Conservation (phyloP, 2,888 invertebrate species). For the Podotricha telesiphe region DNA sequence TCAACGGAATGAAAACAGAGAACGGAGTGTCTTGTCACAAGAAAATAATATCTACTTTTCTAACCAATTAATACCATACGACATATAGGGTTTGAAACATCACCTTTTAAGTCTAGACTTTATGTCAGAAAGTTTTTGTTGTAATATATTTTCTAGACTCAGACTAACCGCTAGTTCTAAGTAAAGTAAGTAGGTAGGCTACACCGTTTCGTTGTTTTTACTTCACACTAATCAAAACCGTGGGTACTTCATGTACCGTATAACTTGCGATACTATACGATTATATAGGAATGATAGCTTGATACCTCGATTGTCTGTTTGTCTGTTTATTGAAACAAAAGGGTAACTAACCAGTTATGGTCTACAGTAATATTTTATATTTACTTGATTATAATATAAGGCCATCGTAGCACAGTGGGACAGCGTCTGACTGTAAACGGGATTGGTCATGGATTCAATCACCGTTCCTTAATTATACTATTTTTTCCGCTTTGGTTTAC, state of each 20-base stretch:
- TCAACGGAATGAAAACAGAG: not conserved
- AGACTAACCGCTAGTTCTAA: slow-evolving; percentile 3
- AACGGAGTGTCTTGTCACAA: not conserved
- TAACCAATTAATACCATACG: not conserved
- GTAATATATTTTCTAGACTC: slow-evolving; percentile 2
- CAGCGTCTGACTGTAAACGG: too few relatives aligned
- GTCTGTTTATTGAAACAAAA: too few relatives aligned
- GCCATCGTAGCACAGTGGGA: too few relatives aligned
- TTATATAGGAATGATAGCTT: not conserved
- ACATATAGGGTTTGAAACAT: not conserved
- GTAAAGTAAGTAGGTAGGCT: slow-evolving; percentile 13
- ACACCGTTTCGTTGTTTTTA: slow-evolving; percentile 22
- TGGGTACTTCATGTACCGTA: slow-evolving; percentile 20
- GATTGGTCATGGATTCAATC: too few relatives aligned
- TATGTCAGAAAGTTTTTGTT: not conserved
- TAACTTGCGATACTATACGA: not conserved
- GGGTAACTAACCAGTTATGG: too few relatives aligned
- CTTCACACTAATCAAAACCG: slow-evolving; percentile 11
- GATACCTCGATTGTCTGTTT: not conserved
- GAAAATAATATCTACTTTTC: not conserved
- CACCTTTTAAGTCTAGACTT: slow-evolving; percentile 2
- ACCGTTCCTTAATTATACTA: too few relatives aligned
- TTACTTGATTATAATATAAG: too few relatives aligned
- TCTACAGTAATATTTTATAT: too few relatives aligned
- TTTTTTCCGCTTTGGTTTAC: too few relatives aligned